Percentiles rank a stretch among this genome's conserved stretches.
These are phyloP conservation scores for Odocoileus virginianus DNA, from an alignment of 2,113 vertebrate genomes.

Conservation along the genomic window DNA sequence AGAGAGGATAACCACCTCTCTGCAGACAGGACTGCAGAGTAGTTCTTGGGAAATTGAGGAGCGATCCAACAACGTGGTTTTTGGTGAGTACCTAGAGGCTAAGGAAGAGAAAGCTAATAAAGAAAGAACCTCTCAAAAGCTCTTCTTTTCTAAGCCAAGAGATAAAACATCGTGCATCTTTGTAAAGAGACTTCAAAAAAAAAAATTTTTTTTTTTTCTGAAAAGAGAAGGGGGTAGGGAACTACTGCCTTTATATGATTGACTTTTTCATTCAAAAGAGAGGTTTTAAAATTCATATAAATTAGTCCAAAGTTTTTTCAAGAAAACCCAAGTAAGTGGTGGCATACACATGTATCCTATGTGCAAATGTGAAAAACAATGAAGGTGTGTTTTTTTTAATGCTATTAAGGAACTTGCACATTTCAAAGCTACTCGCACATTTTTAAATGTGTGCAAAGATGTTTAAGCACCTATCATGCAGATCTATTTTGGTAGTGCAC, in stretches of 20 bases:
- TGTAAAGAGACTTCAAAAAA: background rate
- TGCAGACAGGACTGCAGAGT: background rate
- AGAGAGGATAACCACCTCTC: background rate
- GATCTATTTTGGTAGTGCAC: background rate
- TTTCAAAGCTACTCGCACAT: background rate
- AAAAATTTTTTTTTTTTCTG: background rate
- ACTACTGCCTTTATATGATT: background rate
- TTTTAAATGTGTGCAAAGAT: background rate
- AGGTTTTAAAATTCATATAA: background rate
- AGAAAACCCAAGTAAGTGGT: background rate
- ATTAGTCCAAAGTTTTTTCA: background rate
- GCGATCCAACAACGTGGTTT: background rate
- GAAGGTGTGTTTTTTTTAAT: background rate
- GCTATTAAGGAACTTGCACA: background rate
- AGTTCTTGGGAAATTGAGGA: background rate
- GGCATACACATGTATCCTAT: background rate
- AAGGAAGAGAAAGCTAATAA: background rate
- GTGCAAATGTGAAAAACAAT: background rate
- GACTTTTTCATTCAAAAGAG: background rate
- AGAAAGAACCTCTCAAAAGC: background rate
- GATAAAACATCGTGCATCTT: background rate
- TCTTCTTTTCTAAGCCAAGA: background rate
- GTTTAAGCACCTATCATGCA: background rate
- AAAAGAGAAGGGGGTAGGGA: fast-evolving
- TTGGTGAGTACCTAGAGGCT: background rate